Conservation (phyloP, 1,140 invertebrate species). For the Chironomus striatipennis region DNA sequence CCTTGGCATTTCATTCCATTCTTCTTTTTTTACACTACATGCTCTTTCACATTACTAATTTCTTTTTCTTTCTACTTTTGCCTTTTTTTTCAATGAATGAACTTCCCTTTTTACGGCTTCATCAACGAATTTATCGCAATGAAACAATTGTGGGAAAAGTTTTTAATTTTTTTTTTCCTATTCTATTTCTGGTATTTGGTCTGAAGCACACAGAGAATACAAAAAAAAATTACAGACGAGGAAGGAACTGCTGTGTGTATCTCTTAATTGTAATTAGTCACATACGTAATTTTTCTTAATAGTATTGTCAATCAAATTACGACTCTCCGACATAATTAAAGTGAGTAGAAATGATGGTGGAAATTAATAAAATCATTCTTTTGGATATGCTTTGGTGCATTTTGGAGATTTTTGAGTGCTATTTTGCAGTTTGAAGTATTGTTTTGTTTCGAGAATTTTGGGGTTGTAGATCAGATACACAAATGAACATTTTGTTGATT, state of each 20-base stretch:
- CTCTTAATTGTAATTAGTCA: constrained; percentile 8
- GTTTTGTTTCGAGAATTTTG: not conserved
- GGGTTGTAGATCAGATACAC: no score
- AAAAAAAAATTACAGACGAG: not conserved
- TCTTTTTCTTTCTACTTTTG: not conserved
- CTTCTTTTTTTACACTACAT: not conserved
- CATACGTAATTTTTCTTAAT: not conserved
- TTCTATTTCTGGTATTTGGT: no score
- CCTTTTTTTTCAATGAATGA: not conserved
- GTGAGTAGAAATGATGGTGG: not conserved
- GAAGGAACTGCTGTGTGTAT: not conserved
- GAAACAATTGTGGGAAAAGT: constrained; percentile 18
- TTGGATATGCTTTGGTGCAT: not conserved
- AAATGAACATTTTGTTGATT: no score
- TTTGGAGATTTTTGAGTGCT: not conserved
- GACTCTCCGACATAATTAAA: not conserved
- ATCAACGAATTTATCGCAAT: not conserved
- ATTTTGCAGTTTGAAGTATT: not conserved
- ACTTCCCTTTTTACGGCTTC: constrained; percentile 18
- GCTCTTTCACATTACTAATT: not conserved
- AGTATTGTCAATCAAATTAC: constrained; percentile 5
- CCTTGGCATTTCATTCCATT: not conserved
- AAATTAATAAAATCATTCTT: not conserved
- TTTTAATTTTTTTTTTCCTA: not conserved
- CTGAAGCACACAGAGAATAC: no score